A percentile compares a stretch with the other conserved stretches of the same genome.
Evolutionary conservation across 2,113 vertebrate species (phyloP).

Genomic region (Forbesichthys papilliferus): DNA sequence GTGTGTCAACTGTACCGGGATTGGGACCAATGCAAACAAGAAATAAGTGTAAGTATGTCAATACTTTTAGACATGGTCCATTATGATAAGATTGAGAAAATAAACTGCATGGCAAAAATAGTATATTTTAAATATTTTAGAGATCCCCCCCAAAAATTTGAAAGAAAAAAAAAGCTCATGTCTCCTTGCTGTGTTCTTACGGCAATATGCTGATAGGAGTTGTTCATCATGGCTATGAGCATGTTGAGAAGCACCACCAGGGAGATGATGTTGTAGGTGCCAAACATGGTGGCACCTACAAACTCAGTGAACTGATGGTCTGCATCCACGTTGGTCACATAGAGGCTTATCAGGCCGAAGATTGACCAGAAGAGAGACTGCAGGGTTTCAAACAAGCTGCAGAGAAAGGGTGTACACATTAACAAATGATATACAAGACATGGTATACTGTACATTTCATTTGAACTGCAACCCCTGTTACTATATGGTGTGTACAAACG

Average conservation of each 20-base stretch:
- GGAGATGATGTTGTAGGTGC: slow-evolving; percentile 97
- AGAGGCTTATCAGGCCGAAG: slow-evolving; percentile 95
- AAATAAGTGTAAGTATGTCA: too few species aligned
- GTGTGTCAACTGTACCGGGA: too few species aligned
- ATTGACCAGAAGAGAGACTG: slow-evolving; percentile 99
- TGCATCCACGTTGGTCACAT: slow-evolving; percentile 94
- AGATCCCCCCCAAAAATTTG: too few species aligned
- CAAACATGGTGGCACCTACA: slow-evolving; percentile 98
- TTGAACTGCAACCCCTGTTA: background rate
- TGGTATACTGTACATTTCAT: background rate
- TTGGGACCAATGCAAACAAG: too few species aligned
- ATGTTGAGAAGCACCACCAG: slow-evolving; percentile 98
- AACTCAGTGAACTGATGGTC: slow-evolving; percentile 96
- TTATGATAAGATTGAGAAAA: too few species aligned
- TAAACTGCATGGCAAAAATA: too few species aligned
- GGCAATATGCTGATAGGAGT: slow-evolving; percentile 98
- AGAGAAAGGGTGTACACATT: slow-evolving; percentile 26
- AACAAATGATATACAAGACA: too few species aligned
- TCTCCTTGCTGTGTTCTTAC: slow-evolving; percentile 76
- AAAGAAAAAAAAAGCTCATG: too few species aligned
- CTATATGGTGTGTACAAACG: background rate
- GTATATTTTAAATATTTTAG: too few species aligned
- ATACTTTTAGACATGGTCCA: too few species aligned
- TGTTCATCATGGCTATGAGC: slow-evolving; percentile 99
- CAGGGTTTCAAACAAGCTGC: slow-evolving; percentile 94